Base-by-base conservation (phyloP, 1,140 invertebrate species). In the Hirudo medicinalis region DNA sequence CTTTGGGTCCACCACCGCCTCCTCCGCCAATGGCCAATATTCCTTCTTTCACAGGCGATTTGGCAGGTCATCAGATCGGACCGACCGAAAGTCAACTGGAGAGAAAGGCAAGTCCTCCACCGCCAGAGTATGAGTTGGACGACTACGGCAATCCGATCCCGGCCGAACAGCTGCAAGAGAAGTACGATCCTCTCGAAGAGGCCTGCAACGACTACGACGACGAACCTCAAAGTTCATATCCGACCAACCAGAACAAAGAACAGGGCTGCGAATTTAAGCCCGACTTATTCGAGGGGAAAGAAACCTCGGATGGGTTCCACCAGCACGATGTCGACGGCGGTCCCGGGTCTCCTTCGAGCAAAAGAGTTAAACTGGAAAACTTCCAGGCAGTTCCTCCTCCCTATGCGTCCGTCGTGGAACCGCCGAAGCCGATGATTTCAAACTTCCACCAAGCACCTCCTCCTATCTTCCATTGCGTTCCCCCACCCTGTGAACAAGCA, bases 11-110 rank as follows among this genome's bases (percentile, higher is more conserved):
- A 9, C 67, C 67, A 32, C 67, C 29, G 2, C 49, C 73, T 49
- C 55, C 72, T 22, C 43, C 67, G 27, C 71, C 72, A 67, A 71
- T 72, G 66, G 71, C 57, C 25, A 68, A 68, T 13, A 40, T 54
- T n/a, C 43, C 43, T n/a, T 32, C 54, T 54, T 32, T 54, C 8
- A 55, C 69, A 17, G 54, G 40, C 40, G 27, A n/a, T 32, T 54
- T 25, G 32, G 29, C 43, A 32, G 40, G 25, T 19, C n/a, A 53
- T 49, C 54, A 32, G 54, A 22, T 53, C 57, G 13, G 49, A 32
- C 20, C 15, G 27, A 15, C 36, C 67, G 40, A 43, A 25, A 29
- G 43, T 70, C 43, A 49, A 53, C 69, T 68, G 13, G 43, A 32
- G 19, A 22, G 36, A n/a, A n/a, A 53, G 22, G 20, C 53, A 20